Evolutionary conservation across 2,113 vertebrate species (phyloP).

Genomic region (Prunella himalayana): DNA sequence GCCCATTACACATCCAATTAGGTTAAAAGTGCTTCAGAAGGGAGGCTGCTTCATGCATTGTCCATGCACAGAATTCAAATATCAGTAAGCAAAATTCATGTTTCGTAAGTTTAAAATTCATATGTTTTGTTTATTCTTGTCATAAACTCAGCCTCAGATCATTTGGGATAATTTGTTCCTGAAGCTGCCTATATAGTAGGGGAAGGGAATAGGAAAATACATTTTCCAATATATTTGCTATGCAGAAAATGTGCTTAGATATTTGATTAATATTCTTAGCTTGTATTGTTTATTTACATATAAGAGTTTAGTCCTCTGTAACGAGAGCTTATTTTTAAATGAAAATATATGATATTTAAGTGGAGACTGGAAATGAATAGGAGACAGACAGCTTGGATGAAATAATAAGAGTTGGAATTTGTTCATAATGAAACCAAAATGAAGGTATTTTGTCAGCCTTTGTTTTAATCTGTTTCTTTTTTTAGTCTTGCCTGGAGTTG

Average conservation of each 20-base stretch:
- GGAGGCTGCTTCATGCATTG: not conserved
- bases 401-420: not conserved
- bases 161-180: not conserved
- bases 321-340: not conserved
- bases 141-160: not conserved
- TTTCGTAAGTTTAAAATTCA: not conserved
- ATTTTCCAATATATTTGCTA: not conserved
- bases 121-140: not conserved
- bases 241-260: not conserved
- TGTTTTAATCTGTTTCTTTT: not conserved
- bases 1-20: not conserved
- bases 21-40: not conserved
- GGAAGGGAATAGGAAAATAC: not conserved
- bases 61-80: not conserved
- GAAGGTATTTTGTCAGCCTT: not conserved
- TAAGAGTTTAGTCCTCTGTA: not conserved
- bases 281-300: not conserved
- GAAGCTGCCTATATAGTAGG: not conserved
- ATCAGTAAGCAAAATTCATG: not conserved
- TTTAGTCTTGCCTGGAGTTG: not conserved
- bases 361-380: not conserved
- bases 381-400: not conserved
- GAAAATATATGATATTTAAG: not conserved
- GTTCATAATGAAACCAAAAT: not conserved
- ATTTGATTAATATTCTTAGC: not conserved